phyloP scores from a whole-genome alignment of 2,888 invertebrate species.

The Mimas tiliae region DNA sequence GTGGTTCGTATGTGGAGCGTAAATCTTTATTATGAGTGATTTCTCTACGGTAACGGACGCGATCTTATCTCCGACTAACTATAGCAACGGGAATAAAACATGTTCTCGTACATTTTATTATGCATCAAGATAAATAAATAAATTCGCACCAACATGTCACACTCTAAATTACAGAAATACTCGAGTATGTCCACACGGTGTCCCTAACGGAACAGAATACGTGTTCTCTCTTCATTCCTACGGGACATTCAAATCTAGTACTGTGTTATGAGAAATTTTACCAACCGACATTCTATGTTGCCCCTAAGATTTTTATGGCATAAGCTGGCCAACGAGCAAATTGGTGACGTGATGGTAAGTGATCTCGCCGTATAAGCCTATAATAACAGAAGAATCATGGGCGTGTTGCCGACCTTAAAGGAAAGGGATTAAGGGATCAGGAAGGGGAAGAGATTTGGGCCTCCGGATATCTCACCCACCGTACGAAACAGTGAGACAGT shows the following conservation, averaged over 20 bases:
- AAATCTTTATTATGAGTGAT: constrained; percentile 52
- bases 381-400: too few relatives aligned
- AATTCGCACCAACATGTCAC: constrained; percentile 20
- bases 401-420: too few relatives aligned
- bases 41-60: constrained; percentile 45
- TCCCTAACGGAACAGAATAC: constrained; percentile 4
- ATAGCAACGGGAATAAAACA: constrained; percentile 37
- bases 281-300: background rate
- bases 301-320: too few relatives aligned
- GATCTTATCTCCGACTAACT: constrained; percentile 46
- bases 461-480: too few relatives aligned
- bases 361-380: too few relatives aligned
- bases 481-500: too few relatives aligned
- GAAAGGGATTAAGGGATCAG: too few relatives aligned
- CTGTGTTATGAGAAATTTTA: background rate
- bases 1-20: constrained; percentile 47
- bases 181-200: background rate
- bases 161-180: constrained; percentile 17
- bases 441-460: too few relatives aligned
- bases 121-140: constrained; percentile 25
- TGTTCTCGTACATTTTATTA: constrained; percentile 28
- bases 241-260: constrained; percentile 10
- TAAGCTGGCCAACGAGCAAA: too few relatives aligned
- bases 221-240: constrained; percentile 3
- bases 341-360: too few relatives aligned